phyloP scores from a whole-genome alignment of 2,113 vertebrate genomes.

The Solea solea region DNA sequence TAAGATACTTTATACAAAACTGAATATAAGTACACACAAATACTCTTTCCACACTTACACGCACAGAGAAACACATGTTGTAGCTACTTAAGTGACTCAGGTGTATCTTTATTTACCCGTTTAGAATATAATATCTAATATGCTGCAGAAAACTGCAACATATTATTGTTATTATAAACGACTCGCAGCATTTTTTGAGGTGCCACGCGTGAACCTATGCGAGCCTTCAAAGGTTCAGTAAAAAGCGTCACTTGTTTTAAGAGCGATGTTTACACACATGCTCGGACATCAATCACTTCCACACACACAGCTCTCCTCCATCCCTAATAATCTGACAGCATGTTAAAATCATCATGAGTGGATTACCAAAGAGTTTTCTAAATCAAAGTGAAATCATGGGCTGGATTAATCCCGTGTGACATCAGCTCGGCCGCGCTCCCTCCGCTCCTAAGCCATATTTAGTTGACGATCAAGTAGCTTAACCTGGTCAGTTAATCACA shows the following conservation, averaged over 20 bases:
- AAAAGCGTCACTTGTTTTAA: not conserved
- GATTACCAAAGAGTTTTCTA: slow-evolving; percentile 69
- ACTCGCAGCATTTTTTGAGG: not conserved
- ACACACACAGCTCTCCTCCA: slow-evolving; percentile 16
- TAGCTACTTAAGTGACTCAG: too few relatives aligned
- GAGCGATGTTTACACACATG: slow-evolving; percentile 17
- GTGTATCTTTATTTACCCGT: too few relatives aligned
- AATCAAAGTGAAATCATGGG: slow-evolving; percentile 71
- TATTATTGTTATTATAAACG: not conserved
- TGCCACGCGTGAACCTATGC: not conserved
- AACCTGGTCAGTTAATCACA: slow-evolving; percentile 76
- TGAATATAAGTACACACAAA: too few relatives aligned
- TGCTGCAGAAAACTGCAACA: not conserved
- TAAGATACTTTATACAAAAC: too few relatives aligned
- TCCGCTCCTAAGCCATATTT: slow-evolving; percentile 77
- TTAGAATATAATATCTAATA: too few relatives aligned
- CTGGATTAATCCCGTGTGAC: slow-evolving; percentile 73
- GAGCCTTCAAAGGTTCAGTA: not conserved
- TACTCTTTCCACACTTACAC: too few relatives aligned
- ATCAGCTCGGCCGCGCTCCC: slow-evolving; percentile 65
- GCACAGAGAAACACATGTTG: too few relatives aligned
- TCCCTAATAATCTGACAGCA: slow-evolving; percentile 43
- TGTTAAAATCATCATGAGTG: slow-evolving; percentile 70
- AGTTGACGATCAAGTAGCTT: slow-evolving; percentile 77
- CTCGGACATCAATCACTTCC: slow-evolving; percentile 33